Percentiles rank a stretch among this genome's conserved stretches.
These are phyloP conservation scores for Dendropsophus ebraccatus DNA, from an alignment of 2,113 vertebrate genomes.

Conservation along the genomic window DNA sequence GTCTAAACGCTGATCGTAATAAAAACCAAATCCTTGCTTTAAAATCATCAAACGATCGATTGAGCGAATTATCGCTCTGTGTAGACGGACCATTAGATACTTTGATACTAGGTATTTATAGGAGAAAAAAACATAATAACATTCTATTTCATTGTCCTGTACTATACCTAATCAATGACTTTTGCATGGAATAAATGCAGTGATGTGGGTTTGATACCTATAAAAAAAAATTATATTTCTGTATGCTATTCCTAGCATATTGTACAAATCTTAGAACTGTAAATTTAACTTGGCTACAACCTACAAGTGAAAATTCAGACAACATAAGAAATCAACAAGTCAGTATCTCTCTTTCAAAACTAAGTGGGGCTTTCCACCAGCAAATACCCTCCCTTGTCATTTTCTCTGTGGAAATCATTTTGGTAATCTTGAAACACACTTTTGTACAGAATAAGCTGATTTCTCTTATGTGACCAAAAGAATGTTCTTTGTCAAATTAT, in stretches of 20 bases:
- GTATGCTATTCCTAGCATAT: neutral
- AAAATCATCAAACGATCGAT: too few species aligned
- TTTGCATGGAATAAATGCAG: neutral
- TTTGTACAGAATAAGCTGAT: constrained; percentile 65
- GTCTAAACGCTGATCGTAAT: too few species aligned
- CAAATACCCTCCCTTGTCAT: constrained; percentile 64
- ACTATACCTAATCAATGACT: neutral
- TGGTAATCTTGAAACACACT: constrained; percentile 67
- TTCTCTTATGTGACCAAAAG: constrained; percentile 68
- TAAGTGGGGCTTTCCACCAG: constrained; percentile 28
- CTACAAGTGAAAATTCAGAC: constrained; percentile 26
- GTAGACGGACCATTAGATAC: too few species aligned
- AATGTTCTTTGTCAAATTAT: constrained; percentile 73
- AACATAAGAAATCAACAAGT: constrained; percentile 31
- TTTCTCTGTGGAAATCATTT: constrained; percentile 68
- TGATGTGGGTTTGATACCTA: neutral
- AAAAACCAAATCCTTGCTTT: too few species aligned
- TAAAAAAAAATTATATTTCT: too few species aligned
- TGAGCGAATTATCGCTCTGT: too few species aligned
- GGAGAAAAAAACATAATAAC: too few species aligned
- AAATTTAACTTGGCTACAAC: constrained; percentile 15
- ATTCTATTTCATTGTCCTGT: neutral
- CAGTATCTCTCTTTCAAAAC: constrained; percentile 38
- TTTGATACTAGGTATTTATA: too few species aligned
- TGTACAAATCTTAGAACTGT: neutral